Evolutionary conservation across 2,113 vertebrate species (phyloP).

Genomic region (Hucho hucho): DNA sequence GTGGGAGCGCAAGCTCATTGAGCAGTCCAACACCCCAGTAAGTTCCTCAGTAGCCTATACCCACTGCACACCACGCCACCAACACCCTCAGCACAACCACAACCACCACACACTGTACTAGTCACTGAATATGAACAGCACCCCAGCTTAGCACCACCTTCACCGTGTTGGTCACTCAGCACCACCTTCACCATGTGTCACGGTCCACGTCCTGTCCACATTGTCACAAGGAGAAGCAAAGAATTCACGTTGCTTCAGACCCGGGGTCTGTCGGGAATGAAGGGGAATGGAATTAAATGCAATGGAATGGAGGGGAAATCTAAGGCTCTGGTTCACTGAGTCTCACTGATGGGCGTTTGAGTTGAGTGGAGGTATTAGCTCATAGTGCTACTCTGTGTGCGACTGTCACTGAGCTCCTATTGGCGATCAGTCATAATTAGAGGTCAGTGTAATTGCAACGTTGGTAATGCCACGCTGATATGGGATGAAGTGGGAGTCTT

Average conservation of each 20-base stretch:
- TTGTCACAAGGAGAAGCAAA: not conserved
- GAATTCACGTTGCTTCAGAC: not conserved
- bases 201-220: not conserved
- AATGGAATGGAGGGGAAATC: not conserved
- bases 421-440: not conserved
- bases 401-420: conserved; percentile 10
- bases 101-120: not conserved
- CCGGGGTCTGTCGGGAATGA: conserved; percentile 13
- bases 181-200: not conserved
- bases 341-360: conserved; percentile 11
- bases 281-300: conserved; percentile 3
- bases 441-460: conserved; percentile 8
- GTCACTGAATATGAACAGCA: not conserved
- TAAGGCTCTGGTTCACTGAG: not conserved
- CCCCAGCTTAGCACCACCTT: not conserved
- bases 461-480: not conserved
- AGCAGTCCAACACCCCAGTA: conserved; percentile 95
- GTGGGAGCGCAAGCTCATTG: conserved; percentile 97
- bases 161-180: not conserved
- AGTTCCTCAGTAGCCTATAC: conserved; percentile 63
- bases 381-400: conserved; percentile 12
- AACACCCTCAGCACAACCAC: not conserved
- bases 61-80: conserved; percentile 24
- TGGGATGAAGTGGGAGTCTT: no score
- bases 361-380: not conserved